Conservation (phyloP, 2,113 vertebrate species). For the Synodontis membranacea region DNA sequence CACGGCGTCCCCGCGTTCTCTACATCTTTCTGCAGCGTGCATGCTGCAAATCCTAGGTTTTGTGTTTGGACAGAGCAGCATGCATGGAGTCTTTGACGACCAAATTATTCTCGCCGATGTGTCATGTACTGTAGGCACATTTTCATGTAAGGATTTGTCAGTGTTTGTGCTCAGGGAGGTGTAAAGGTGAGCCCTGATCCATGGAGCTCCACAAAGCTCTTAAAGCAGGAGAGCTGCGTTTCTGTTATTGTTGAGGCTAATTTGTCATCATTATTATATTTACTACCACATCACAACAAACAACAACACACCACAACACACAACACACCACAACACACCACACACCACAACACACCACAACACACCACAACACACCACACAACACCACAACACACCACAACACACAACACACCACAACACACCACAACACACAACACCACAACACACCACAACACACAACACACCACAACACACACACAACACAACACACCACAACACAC, state of each 20-base stretch:
- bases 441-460: not conserved
- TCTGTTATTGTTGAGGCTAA: not conserved
- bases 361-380: not conserved
- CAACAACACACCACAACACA: not conserved
- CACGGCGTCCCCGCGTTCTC: conserved; percentile 10
- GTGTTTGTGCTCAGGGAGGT: conserved; percentile 19
- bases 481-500: not conserved
- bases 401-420: not conserved
- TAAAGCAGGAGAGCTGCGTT: not conserved
- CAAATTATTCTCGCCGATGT: not conserved
- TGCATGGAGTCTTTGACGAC: not conserved
- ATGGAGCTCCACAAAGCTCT: not conserved
- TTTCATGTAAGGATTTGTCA: not conserved
- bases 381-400: too few species aligned
- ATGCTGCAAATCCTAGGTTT: not conserved
- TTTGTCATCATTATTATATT: not conserved
- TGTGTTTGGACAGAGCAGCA: not conserved
- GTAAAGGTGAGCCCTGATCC: not conserved
- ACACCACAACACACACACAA: not conserved
- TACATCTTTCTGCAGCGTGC: not conserved
- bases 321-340: not conserved
- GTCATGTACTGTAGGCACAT: not conserved
- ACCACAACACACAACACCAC: not conserved
- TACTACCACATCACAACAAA: not conserved
- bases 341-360: not conserved